These are phyloP conservation scores for Odontocerum albicorne DNA, from an alignment of 2,888 invertebrate genomes.

Conservation along the genomic window DNA sequence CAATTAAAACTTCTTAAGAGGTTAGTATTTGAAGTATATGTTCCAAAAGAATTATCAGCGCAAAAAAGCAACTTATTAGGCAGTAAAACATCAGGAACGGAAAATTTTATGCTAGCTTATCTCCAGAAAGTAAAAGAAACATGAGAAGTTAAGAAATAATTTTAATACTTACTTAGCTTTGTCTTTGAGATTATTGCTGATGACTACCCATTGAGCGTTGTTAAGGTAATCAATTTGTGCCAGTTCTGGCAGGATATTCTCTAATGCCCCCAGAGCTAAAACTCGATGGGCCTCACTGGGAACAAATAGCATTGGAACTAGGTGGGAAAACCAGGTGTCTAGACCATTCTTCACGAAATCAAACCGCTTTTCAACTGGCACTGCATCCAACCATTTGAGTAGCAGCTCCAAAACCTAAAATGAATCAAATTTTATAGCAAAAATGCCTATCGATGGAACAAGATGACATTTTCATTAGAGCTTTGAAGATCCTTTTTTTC, in stretches of 20 bases:
- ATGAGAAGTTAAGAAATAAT: not conserved
- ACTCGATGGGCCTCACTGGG: conserved; percentile 43
- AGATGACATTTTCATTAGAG: too few species aligned
- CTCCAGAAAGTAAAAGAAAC: not conserved
- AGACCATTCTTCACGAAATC: conserved; percentile 48
- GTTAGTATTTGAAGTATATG: too few species aligned
- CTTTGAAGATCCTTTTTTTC: too few species aligned
- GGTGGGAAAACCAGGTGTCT: conserved; percentile 51
- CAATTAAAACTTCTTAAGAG: too few species aligned
- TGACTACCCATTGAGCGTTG: conserved; percentile 46
- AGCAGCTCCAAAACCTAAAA: conserved; percentile 15
- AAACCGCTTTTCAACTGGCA: conserved; percentile 36
- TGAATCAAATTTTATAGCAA: not conserved
- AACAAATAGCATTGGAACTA: conserved; percentile 52
- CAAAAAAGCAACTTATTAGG: too few species aligned
- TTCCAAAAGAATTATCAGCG: too few species aligned
- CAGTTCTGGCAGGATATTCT: conserved; percentile 49
- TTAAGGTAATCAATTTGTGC: conserved; percentile 46
- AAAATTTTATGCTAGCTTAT: not conserved
- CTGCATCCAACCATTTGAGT: conserved; percentile 35
- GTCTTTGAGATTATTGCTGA: conserved; percentile 48
- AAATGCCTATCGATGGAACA: too few species aligned
- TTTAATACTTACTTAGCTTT: conserved; percentile 43
- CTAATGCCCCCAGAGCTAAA: conserved; percentile 45
- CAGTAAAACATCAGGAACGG: too few species aligned